These are phyloP conservation scores for Trachurus trachurus DNA, from an alignment of 2,797 vertebrate genomes.

Conservation along the genomic window DNA sequence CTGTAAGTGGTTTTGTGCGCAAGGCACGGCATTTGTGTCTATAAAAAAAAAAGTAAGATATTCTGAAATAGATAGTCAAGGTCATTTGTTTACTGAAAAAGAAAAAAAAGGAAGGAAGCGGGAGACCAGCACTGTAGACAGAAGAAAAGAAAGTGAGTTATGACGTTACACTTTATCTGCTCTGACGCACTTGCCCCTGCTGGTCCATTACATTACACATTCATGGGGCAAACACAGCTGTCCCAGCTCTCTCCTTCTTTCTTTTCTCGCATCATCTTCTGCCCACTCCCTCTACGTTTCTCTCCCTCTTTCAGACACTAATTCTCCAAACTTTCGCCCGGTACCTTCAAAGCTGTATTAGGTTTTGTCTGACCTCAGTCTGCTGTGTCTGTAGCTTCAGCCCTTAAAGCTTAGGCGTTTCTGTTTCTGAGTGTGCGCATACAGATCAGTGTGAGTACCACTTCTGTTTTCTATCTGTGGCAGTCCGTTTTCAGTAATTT, in stretches of 20 bases:
- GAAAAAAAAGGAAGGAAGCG: slow-evolving; percentile 15
- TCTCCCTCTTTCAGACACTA: slow-evolving; percentile 9
- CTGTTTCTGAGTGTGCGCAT: neutral
- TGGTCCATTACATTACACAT: slow-evolving; percentile 51
- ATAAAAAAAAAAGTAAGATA: neutral
- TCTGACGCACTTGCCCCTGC: slow-evolving; percentile 58
- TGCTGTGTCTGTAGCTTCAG: slow-evolving; percentile 20
- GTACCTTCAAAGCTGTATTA: slow-evolving; percentile 32
- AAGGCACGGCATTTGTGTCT: neutral
- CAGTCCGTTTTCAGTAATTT: neutral
- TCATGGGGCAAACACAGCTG: slow-evolving; percentile 40
- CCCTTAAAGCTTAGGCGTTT: neutral
- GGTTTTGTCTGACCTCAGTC: slow-evolving; percentile 20
- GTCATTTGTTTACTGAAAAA: slow-evolving; percentile 34
- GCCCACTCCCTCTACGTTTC: neutral
- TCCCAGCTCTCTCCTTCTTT: slow-evolving; percentile 19
- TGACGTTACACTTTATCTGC: slow-evolving; percentile 58
- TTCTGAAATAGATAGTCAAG: slow-evolving; percentile 32
- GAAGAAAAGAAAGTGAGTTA: slow-evolving; percentile 16
- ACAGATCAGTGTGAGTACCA: neutral
- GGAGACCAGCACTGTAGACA: neutral
- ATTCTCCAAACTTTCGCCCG: slow-evolving; percentile 5
- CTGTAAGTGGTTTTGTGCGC: neutral
- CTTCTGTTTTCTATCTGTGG: neutral
- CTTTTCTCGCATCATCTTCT: neutral